Base-by-base conservation (phyloP, 2,888 invertebrate species). In the Clunio marinus region DNA sequence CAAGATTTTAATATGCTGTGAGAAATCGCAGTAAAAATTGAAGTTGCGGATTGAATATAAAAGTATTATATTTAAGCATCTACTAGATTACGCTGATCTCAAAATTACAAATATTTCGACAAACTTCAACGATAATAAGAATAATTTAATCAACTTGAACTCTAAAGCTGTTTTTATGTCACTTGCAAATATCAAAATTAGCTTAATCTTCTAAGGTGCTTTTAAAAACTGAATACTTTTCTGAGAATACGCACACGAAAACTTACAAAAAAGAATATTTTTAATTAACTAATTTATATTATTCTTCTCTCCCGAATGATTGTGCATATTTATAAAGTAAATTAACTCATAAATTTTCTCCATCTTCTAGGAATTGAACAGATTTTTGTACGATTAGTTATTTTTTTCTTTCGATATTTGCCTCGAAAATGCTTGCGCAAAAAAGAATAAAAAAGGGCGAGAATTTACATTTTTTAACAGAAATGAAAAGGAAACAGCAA, bases 321-420 rank as follows among this genome's bases (percentile, higher is more conserved):
- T 62, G 24, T 62, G 62, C 62, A 62, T 62, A 62, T 62, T 62
- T 62, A 62, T 62, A 62, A 62, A 15, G 13, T 35, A 62, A 62
- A 62, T 62, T 62, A 35, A 24, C 22, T 28, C 62, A 62, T 62
- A 62, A 62, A 62, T 62, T 62, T 62, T 28, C 17, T n/a, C n/a
- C n/a, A n/a, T n/a, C n/a, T 41, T 41, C 32, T 41, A 5, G 3
- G 15, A 10, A 15, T 41, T 15, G 41, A 41, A 41, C 41, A 10
- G 15, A 3, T 32, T 41, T 41, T n/a, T 41, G 10, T n/a, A 3
- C 10, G 41, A n/a, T 5, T n/a, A n/a, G n/a, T 41, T 41, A 32
- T 4, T 8, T 41, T 41, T 15, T 15, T 2, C 10, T n/a, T 13
- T 15, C 41, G n/a, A 32, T 32, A 4, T 41, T n/a, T n/a, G n/a